Conservation (phyloP, 30 jellyfish, hydroid and myxozoan genomes). For the Rhopilema esculentum region DNA sequence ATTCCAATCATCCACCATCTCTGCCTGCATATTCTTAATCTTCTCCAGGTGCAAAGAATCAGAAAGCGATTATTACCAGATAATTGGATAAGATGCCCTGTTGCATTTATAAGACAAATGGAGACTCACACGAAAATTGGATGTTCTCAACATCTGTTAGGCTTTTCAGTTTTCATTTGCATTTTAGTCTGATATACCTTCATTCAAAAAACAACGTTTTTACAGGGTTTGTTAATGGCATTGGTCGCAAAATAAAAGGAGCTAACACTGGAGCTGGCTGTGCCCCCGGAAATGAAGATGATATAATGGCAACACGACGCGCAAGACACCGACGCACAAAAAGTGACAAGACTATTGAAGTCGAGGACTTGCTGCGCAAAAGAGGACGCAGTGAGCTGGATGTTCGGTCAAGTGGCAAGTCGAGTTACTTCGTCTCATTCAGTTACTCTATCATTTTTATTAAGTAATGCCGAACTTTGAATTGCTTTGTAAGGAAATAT, state of each 20-base stretch:
- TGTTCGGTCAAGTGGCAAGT: conserved; percentile 7
- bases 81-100: no score
- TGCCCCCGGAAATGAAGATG: conserved; percentile 59
- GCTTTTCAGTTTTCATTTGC: no score
- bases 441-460: not conserved
- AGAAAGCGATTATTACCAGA: no score
- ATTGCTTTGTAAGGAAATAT: no score
- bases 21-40: no score
- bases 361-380: conserved; percentile 15
- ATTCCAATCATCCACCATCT: no score
- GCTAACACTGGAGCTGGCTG: conserved; percentile 45
- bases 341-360: conserved; percentile 61
- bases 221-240: conserved; percentile 70
- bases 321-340: conserved; percentile 63
- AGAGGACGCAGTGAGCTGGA: conserved; percentile 14
- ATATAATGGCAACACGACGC: not conserved
- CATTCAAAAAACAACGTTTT: not conserved
- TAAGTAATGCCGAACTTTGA: not conserved
- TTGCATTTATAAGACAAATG: no score
- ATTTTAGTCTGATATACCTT: no score
- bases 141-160: no score
- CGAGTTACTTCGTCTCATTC: not conserved
- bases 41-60: no score
- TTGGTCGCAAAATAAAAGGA: conserved; percentile 68
- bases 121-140: no score